Evolutionary conservation across 2,888 invertebrate genomes (phyloP).

Genomic region (Troides aeacus): DNA sequence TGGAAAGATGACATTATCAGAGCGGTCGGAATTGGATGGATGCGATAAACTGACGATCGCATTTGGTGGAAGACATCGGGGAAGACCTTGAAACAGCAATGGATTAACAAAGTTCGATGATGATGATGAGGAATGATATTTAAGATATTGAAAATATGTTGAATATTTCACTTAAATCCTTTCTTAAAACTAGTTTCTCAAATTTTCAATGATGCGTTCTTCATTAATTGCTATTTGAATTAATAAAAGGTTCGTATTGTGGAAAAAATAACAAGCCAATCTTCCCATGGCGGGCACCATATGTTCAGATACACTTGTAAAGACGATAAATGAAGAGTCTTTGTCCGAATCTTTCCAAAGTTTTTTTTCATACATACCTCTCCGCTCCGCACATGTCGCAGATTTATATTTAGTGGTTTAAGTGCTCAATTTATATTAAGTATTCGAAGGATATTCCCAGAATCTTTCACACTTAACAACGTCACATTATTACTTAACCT

Average conservation of each 20-base stretch:
- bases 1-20: too few species aligned
- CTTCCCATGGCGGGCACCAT: constrained; percentile 51
- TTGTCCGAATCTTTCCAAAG: constrained; percentile 39
- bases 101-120: too few species aligned
- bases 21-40: too few species aligned
- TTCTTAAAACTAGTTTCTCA: too few species aligned
- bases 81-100: too few species aligned
- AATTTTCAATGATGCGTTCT: not conserved
- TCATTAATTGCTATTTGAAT: constrained; percentile 18
- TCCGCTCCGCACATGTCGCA: constrained; percentile 35
- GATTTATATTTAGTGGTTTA: constrained; percentile 16
- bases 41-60: too few species aligned
- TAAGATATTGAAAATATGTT: too few species aligned
- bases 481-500: not conserved
- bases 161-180: too few species aligned
- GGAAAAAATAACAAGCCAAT: constrained; percentile 50
- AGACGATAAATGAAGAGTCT: constrained; percentile 47
- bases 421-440: constrained; percentile 13
- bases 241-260: too few species aligned
- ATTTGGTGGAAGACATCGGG: too few species aligned
- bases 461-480: constrained; percentile 1
- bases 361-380: constrained; percentile 38
- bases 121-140: too few species aligned
- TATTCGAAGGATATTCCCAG: not conserved
- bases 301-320: constrained; percentile 53